Base-by-base conservation (phyloP, 2,113 vertebrate genomes). In the Otolemur garnettii region DNA sequence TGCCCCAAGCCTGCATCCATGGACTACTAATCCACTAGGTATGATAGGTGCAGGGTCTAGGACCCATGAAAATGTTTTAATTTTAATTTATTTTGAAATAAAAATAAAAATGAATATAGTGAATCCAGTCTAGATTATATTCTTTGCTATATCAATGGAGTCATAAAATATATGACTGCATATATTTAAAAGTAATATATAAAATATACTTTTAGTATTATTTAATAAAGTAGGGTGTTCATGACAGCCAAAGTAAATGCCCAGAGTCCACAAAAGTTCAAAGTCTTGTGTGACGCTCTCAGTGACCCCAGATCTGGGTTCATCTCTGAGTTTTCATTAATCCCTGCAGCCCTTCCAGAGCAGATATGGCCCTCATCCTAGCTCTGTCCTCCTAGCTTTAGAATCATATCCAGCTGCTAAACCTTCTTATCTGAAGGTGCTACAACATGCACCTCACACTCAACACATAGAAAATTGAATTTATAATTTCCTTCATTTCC, bases 61-160 rank as follows among this genome's bases (percentile, higher is more conserved):
- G 66, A 9, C 55, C 68, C 4, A 17, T 14, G 64, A 89, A 92
- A 72, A 89, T 19, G 11, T 57, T 85, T 85, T 89, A n/a, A 69
- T 82, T 94, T 75, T 64, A 71, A 64, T 71, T 87, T 93, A 53
- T 50, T 60, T 90, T 89, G 68, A 94, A 94, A 83, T 45, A 18
- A 64, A n/a, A 33, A 75, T 64, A 72, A 78, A 79, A 21, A 8
- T 75, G 38, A 75, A 28, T 75, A 28, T 75, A 26, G 28, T 93
- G 55, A 85, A 57, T 89, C 42, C 71, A 95, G 28, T 62, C 60
- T 57, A n/a, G 72, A 55, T 90, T 94, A 68, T 68, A 82, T 72
- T 93, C 45, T 53, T 91, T 45, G 93, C 75, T 93, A 85, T 88
- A 72, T 45, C 12, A 93, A 50, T 68, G 7, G 3, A 87, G 35